phyloP scores from a whole-genome alignment of 2,797 vertebrate species.

The Sardinella longiceps region DNA sequence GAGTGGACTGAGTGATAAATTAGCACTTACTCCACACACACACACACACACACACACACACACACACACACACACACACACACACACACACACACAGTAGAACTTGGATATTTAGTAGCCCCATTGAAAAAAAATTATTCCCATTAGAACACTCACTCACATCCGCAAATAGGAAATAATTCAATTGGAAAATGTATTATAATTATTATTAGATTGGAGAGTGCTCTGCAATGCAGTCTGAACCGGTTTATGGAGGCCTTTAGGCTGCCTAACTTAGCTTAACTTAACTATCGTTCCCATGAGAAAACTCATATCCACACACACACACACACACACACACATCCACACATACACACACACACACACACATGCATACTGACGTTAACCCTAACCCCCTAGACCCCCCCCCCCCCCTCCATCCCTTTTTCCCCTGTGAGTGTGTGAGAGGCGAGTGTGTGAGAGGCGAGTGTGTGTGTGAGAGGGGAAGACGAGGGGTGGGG shows the following conservation, averaged over 20 bases:
- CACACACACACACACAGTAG: too few relatives aligned
- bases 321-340: not conserved
- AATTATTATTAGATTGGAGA: too few relatives aligned
- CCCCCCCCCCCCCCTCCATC: not conserved
- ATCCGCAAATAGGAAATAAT: too few relatives aligned
- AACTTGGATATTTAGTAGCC: too few relatives aligned
- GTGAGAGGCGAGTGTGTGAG: not conserved
- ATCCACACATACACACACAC: not conserved
- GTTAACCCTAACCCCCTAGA: not conserved
- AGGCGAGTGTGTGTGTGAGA: not conserved
- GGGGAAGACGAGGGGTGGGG: not conserved
- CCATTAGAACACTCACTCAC: not conserved
- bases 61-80: too few relatives aligned
- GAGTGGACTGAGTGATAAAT: too few relatives aligned
- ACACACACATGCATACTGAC: not conserved
- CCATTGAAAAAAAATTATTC: too few relatives aligned
- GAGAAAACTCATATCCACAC: not conserved
- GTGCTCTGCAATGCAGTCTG: too few relatives aligned
- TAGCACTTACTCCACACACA: not conserved
- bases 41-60: too few relatives aligned
- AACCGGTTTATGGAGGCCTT: too few relatives aligned
- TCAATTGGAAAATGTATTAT: too few relatives aligned
- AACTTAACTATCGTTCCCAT: not conserved
- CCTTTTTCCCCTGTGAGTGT: not conserved
- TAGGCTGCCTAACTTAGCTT: too few relatives aligned